Evolutionary conservation across 2,888 invertebrate species (phyloP), one percentile per base, ranked within the genome.

Genomic region (Hydraecia micacea): DNA sequence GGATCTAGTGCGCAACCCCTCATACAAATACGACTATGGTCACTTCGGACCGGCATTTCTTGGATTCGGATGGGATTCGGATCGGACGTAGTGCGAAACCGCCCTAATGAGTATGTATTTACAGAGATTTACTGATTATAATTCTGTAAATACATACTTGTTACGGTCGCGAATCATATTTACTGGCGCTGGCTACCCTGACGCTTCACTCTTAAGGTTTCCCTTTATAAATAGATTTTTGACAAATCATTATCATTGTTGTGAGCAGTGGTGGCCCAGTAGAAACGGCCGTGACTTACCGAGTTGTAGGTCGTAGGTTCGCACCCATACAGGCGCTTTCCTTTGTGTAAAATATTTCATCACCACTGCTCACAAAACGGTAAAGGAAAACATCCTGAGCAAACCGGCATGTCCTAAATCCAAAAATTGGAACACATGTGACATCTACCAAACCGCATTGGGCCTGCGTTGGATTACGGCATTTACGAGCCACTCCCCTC

Each of bases 171-270:
- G 8, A 52, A 21, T 21, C 25, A 52, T 52, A 52, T 25, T 52
- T 52, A 52, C 52, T 52, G 25, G 52, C 52, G 0, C 52, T 55
- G 25, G 25, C 25, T 55, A 21, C 21, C 21, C 52, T 21, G 52
- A 21, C 52, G 49, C 46, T 46, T 46, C 46, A 15, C 9, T 9
- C 39, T 39, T 58, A 58, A 32, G n/a, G 36, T 67, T n/a, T 32
- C 58, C 11, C 49, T 67, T n/a, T 42, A 62, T 36, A 9, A 46
- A 72, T 36, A 28, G 46, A 7, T 70, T 80, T 66, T 73, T 55
- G 28, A 39, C 2, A 49, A 5, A 63, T 63, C 7, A 25, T 32
- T n/a, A 65, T 21, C 5, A 39, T 32, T 39, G 18, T 49, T 68
- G 28, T 67, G 21, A n/a, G 39, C 13, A 39, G 66, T 49, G 28